These are phyloP conservation scores for Lypha dubia DNA, from an alignment of 2,888 invertebrate species.

Conservation along the genomic window DNA sequence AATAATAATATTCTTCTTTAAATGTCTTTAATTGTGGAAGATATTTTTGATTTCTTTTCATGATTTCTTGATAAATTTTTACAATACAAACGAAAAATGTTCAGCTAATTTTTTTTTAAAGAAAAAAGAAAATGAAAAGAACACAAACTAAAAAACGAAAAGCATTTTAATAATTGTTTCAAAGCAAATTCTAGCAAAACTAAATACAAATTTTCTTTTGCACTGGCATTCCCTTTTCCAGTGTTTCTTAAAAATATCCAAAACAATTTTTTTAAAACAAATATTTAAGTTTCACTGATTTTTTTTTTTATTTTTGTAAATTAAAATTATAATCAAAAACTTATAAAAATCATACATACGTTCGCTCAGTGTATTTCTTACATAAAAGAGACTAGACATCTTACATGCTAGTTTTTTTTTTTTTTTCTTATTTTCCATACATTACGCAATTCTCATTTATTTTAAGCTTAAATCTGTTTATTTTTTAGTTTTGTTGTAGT, in stretches of 20 bases:
- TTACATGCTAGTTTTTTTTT: conserved; percentile 64
- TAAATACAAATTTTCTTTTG: conserved; percentile 21
- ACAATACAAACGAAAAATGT: conserved; percentile 43
- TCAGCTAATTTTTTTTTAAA: conserved; percentile 45
- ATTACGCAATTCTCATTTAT: conserved; percentile 51
- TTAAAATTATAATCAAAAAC: conserved; percentile 1
- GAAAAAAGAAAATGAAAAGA: conserved; percentile 35
- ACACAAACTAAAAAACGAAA: conserved; percentile 2
- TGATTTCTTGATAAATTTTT: conserved; percentile 54
- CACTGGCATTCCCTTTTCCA: conserved; percentile 27
- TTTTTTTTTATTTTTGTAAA: neutral
- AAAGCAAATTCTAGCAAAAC: neutral
- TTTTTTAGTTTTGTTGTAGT: no score
- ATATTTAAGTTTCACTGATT: neutral
- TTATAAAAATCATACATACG: conserved; percentile 2
- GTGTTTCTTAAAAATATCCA: conserved; percentile 21
- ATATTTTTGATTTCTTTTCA: conserved; percentile 76
- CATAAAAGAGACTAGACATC: conserved; percentile 68
- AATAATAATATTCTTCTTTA: conserved; percentile 61
- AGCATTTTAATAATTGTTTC: neutral
- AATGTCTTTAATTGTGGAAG: conserved; percentile 75
- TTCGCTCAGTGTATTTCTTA: conserved; percentile 28
- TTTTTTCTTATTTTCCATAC: no score
- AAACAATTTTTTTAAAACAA: neutral
- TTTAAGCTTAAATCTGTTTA: conserved; percentile 9